Percentiles rank a stretch among this genome's conserved stretches.
These are phyloP conservation scores for Odontocolon sp. DNA, from an alignment of 2,888 invertebrate species.

Conservation along the genomic window DNA sequence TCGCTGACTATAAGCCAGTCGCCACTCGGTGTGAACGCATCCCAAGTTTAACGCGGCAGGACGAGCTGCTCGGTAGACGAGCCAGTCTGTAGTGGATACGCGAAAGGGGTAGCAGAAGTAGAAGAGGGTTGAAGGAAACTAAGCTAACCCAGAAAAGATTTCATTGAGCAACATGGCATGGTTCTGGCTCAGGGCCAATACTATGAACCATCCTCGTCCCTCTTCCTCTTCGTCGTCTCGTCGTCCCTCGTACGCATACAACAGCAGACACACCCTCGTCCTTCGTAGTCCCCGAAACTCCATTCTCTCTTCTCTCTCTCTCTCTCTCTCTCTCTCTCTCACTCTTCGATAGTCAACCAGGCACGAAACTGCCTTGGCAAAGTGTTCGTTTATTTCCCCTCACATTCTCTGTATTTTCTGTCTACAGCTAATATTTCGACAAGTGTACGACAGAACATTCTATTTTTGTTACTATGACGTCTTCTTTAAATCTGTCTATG, in stretches of 20 bases:
- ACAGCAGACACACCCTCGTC: conserved; percentile 68
- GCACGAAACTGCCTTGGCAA: no score
- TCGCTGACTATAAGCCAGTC: conserved; percentile 72
- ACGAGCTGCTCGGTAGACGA: conserved; percentile 49
- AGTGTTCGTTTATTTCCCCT: no score
- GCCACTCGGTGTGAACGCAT: conserved; percentile 73
- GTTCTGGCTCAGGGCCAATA: conserved; percentile 77
- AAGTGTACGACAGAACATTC: no score
- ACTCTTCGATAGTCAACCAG: no score
- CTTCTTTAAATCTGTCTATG: no score
- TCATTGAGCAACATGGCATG: conserved; percentile 77
- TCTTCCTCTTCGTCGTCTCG: conserved; percentile 29
- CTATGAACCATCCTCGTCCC: conserved; percentile 65
- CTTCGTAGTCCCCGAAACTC: conserved; percentile 1
- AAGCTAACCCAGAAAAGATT: conserved; percentile 78
- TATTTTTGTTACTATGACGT: no score
- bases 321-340: no score
- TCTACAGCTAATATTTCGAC: no score
- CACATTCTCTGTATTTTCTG: no score
- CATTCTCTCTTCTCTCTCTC: no score
- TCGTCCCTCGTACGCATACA: conserved; percentile 41
- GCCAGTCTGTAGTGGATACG: not conserved
- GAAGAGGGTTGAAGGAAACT: conserved; percentile 59
- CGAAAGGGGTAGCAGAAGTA: conserved; percentile 6
- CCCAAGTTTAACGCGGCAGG: conserved; percentile 74